These are phyloP conservation scores for Xiphydria camelus DNA, from an alignment of 2,888 invertebrate genomes.

Conservation along the genomic window DNA sequence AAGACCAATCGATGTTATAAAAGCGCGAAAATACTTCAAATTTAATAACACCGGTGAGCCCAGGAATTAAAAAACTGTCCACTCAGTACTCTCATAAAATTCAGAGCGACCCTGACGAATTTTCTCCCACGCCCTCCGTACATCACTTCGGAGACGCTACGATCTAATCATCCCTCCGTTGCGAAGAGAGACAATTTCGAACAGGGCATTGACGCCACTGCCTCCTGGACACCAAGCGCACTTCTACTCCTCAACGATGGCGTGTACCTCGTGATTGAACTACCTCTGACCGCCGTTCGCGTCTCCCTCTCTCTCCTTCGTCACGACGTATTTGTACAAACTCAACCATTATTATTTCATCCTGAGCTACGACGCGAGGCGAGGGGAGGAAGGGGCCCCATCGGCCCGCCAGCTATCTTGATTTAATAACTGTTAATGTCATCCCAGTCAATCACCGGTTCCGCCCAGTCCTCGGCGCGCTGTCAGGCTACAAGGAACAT, in stretches of 20 bases:
- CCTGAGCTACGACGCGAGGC: slow-evolving; percentile 10
- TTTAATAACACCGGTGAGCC: no score
- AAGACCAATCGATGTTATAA: no score
- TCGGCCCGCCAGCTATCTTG: slow-evolving; percentile 31
- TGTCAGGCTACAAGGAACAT: slow-evolving; percentile 11
- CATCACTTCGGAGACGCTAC: slow-evolving; percentile 16
- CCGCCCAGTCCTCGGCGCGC: slow-evolving; percentile 19
- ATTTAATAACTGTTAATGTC: slow-evolving; percentile 48
- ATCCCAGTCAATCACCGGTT: slow-evolving; percentile 27
- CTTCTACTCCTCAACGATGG: slow-evolving; percentile 25
- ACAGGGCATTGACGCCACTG: slow-evolving; percentile 31
- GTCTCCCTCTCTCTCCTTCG: slow-evolving; percentile 20
- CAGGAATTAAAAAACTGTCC: slow-evolving; percentile 1
- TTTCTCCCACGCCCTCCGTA: slow-evolving; percentile 8
- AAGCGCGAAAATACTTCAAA: no score
- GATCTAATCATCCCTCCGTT: slow-evolving; percentile 11
- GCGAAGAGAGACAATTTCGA: neutral
- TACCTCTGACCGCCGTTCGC: slow-evolving; percentile 16
- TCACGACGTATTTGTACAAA: slow-evolving; percentile 36
- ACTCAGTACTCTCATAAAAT: slow-evolving; percentile 14
- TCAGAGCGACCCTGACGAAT: neutral
- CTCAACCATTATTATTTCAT: slow-evolving; percentile 35
- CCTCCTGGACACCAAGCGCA: slow-evolving; percentile 16
- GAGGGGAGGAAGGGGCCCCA: no score
- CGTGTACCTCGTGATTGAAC: slow-evolving; percentile 41